These are phyloP conservation scores for Anolis carolinensis DNA, from an alignment of 2,113 vertebrate species.

Conservation along the genomic window DNA sequence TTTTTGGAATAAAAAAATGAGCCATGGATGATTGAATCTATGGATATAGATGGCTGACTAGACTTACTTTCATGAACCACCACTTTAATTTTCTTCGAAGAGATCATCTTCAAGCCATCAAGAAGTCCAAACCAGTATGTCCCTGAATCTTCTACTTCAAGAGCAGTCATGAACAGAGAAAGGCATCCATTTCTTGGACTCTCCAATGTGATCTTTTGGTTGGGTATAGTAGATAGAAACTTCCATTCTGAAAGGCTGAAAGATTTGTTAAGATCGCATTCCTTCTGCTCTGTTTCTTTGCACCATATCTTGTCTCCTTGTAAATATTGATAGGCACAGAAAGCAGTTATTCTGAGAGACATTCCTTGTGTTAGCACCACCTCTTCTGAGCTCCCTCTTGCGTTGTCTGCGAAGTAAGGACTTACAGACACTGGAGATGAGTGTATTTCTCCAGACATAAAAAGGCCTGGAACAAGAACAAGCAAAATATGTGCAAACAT, in stretches of 20 bases:
- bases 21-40: too few relatives aligned
- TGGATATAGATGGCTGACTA: too few relatives aligned
- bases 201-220: not conserved
- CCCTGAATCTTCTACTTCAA: constrained; percentile 3
- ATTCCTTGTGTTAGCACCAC: not conserved
- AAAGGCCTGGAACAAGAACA: not conserved
- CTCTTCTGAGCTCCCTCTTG: not conserved
- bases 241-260: not conserved
- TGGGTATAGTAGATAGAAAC: not conserved
- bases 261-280: not conserved
- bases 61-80: constrained; percentile 2
- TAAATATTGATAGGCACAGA: not conserved
- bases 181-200: not conserved
- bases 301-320: not conserved
- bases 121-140: constrained; percentile 12
- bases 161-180: not conserved
- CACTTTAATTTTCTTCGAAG: not conserved
- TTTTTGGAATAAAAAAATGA: too few relatives aligned
- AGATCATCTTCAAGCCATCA: not conserved
- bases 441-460: not conserved
- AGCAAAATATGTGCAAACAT: not conserved
- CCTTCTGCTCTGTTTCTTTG: not conserved
- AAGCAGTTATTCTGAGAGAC: not conserved
- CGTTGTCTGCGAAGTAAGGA: not conserved
- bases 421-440: not conserved